Evolutionary conservation across 64 coral and sea anemone genomes (phyloP).

Genomic region (Platygyra sinensis): DNA sequence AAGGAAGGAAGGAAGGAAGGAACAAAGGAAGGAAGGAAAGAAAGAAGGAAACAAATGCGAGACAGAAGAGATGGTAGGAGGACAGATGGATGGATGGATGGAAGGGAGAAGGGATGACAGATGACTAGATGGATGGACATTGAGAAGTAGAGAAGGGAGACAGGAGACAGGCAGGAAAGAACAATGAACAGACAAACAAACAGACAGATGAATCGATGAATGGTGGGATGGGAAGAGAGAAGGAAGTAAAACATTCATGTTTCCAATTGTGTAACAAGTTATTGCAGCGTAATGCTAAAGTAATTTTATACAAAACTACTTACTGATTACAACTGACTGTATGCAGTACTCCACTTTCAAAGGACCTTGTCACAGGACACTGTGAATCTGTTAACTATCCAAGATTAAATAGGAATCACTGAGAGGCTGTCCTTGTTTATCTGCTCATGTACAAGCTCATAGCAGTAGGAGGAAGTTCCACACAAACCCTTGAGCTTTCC

Average conservation of each 20-base stretch:
- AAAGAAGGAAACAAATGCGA: too few relatives aligned
- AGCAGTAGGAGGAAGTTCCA: too few relatives aligned
- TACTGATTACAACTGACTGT: conserved; percentile 71
- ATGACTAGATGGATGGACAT: not conserved
- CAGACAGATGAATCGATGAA: not conserved
- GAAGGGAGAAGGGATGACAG: not conserved
- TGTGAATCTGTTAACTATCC: not conserved
- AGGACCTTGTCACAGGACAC: conserved; percentile 74
- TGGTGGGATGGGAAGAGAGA: not conserved
- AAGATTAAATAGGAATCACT: not conserved
- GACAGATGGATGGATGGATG: not conserved
- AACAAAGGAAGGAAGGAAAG: too few relatives aligned
- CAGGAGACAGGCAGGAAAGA: not conserved
- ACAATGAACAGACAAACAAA: not conserved
- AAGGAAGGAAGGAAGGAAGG: too few relatives aligned
- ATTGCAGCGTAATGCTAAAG: too few relatives aligned
- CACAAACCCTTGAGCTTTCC: too few relatives aligned
- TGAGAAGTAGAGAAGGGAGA: not conserved
- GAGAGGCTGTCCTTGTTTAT: too few relatives aligned
- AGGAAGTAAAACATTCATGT: not conserved
- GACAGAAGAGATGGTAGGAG: too few relatives aligned
- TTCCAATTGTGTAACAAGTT: too few relatives aligned
- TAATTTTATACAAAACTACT: not conserved
- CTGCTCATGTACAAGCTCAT: too few relatives aligned
- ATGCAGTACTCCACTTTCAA: conserved; percentile 65